Conservation (phyloP, 1,140 invertebrate species). For the Ectropis grisescens region DNA sequence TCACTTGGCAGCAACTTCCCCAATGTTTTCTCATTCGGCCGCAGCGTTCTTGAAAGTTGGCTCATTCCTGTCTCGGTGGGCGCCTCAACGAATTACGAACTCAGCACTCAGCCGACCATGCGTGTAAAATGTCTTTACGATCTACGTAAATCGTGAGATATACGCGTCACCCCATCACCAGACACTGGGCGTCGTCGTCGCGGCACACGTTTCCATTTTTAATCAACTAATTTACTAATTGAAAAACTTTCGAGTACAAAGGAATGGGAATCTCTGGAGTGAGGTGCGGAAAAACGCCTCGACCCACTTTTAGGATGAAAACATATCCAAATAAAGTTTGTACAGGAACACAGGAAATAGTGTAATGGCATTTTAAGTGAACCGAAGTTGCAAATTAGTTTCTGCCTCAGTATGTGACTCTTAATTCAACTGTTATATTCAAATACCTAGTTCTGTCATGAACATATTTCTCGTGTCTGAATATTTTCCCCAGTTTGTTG, state of each 20-base stretch:
- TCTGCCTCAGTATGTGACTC: too few species aligned
- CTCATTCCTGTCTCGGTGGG: slow-evolving; percentile 43
- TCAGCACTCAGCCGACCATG: slow-evolving; percentile 40
- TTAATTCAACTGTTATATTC: too few species aligned
- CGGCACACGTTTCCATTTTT: slow-evolving; percentile 23
- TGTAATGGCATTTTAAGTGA: slow-evolving; percentile 9
- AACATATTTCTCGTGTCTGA: too few species aligned
- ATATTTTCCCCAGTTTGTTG: too few species aligned
- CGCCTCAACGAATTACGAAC: slow-evolving; percentile 40
- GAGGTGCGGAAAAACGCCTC: slow-evolving; percentile 25
- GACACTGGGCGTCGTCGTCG: slow-evolving; percentile 3
- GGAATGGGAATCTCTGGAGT: slow-evolving; percentile 20
- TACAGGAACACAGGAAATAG: not conserved
- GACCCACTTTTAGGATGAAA: slow-evolving; percentile 20
- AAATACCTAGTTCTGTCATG: too few species aligned
- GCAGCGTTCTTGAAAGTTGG: slow-evolving; percentile 47
- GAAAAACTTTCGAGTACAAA: slow-evolving; percentile 33
- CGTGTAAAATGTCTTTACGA: slow-evolving; percentile 55
- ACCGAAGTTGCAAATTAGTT: too few species aligned
- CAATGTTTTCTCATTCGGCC: slow-evolving; percentile 55
- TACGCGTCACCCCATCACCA: slow-evolving; percentile 12
- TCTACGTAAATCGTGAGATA: slow-evolving; percentile 34
- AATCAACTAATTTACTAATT: slow-evolving; percentile 60
- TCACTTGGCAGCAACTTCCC: slow-evolving; percentile 39
- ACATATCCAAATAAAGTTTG: too few species aligned